These are phyloP conservation scores for Dinothrombium tinctorium DNA, from an alignment of 1,140 invertebrate genomes.

Conservation along the genomic window DNA sequence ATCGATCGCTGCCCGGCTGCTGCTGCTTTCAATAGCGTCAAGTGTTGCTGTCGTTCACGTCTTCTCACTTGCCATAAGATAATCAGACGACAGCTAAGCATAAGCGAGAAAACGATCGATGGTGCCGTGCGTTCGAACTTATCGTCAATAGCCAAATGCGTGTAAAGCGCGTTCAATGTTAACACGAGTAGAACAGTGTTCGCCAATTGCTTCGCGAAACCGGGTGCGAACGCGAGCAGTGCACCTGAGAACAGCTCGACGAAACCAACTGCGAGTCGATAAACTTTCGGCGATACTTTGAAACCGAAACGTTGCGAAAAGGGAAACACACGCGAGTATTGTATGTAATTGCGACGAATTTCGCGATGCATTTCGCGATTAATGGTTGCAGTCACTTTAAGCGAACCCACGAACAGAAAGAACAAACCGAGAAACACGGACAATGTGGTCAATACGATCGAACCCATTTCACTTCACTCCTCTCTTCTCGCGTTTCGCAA, in stretches of 20 bases:
- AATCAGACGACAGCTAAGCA: conserved; percentile 73
- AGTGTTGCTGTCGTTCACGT: too few species aligned
- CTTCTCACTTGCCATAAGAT: conserved; percentile 33
- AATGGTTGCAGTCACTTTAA: conserved; percentile 69
- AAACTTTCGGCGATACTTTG: conserved; percentile 77
- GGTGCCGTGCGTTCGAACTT: conserved; percentile 77
- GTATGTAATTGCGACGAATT: conserved; percentile 85
- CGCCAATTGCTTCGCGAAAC: conserved; percentile 54
- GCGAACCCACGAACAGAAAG: conserved; percentile 77
- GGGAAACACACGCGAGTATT: conserved; percentile 89
- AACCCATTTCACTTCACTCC: too few species aligned
- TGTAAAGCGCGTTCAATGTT: conserved; percentile 70
- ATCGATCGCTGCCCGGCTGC: too few species aligned
- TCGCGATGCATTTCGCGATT: conserved; percentile 89
- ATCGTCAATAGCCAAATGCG: conserved; percentile 72
- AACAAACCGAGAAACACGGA: conserved; percentile 76
- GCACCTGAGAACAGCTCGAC: conserved; percentile 71
- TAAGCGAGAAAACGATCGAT: conserved; percentile 77
- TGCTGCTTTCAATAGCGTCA: too few species aligned
- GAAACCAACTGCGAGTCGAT: conserved; percentile 57
- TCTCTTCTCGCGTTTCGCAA: too few species aligned
- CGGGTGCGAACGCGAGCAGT: conserved; percentile 62
- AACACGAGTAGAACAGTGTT: conserved; percentile 55
- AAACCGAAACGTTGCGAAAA: conserved; percentile 45
- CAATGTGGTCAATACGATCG: conserved; percentile 64